Evolutionary conservation across 2,888 invertebrate genomes (phyloP), one percentile per base, ranked within the genome.

Genomic region (Hydropsyche betteni): DNA sequence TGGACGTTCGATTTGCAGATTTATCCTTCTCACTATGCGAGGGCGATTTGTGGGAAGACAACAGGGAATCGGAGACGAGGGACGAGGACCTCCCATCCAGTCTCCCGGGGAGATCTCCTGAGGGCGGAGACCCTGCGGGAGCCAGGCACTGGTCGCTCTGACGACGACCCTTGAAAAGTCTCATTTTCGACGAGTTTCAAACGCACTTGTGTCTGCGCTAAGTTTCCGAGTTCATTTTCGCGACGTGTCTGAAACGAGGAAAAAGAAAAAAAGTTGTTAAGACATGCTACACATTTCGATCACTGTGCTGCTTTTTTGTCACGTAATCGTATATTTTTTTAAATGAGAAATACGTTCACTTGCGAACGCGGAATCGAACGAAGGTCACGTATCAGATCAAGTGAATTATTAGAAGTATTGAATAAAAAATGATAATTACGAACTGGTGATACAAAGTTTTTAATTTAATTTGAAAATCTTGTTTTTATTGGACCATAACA

Each of bases 161-260:
- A 84, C 90, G 89, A 85, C 90, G 87, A 83, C 89, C 88, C 84
- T 90, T 90, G 85, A 90, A 90, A 85, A 90, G 86, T 85, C 90
- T 89, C 87, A 90, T 90, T 85, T 85, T 87, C 14, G 7, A 24
- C 7, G 24, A 8, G 8, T 16, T 58, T 58, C 58, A 16, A 24
- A 58, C 58, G 14, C 24, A 16, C 24, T 58, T 58, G 58, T 24
- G 24, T 24, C 53, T 53, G 14, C 5, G 53, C 12, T 24, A 24
- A 10, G 44, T 44, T 44, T 44, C 44, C 10, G 7, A 10, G 16
- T 8, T 14, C 58, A 58, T 58, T 16, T 4, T 16, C 58, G 14
- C 8, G 14, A 14, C 8, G 24, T 16, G 24, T 58, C 58, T 58
- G 58, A 24, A 58, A 58, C 58, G 16, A 58, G 16, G n/a, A n/a